Conservation (phyloP, 2,888 invertebrate species). For the Ctenicera cuprea region DNA sequence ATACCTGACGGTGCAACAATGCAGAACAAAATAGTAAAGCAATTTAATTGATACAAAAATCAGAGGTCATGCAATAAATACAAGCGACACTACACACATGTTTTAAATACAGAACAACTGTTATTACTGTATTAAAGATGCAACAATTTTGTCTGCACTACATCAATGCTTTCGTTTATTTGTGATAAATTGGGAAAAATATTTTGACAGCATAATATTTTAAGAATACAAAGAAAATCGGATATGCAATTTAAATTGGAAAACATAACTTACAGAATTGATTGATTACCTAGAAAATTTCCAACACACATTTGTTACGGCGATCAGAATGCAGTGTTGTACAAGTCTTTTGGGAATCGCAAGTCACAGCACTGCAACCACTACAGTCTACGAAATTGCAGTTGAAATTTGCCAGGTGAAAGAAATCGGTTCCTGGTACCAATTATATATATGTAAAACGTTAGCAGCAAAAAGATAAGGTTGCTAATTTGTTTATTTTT, state of each 20-base stretch:
- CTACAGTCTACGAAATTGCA: constrained; percentile 13
- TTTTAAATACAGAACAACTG: too few species aligned
- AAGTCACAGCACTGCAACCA: not conserved
- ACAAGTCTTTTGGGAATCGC: constrained; percentile 17
- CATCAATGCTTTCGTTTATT: not conserved
- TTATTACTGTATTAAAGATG: too few species aligned
- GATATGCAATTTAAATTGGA: constrained; percentile 11
- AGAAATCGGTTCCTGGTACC: constrained; percentile 7
- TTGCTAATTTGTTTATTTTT: not conserved
- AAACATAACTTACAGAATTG: constrained; percentile 27
- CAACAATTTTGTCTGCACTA: too few species aligned
- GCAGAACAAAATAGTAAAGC: too few species aligned
- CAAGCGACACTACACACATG: too few species aligned
- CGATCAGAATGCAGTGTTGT: constrained; percentile 21
- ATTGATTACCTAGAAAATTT: constrained; percentile 34
- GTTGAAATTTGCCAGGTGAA: not conserved
- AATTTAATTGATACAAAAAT: too few species aligned
- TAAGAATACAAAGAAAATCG: constrained; percentile 18
- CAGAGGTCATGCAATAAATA: too few species aligned
- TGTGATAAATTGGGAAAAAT: constrained; percentile 22
- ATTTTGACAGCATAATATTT: constrained; percentile 35
- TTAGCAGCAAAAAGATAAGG: not conserved
- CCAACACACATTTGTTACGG: constrained; percentile 24
- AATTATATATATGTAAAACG: not conserved
- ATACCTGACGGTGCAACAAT: too few species aligned